Evolutionary conservation across 2,888 invertebrate species (phyloP).

Genomic region (Gasteruption jaculator): DNA sequence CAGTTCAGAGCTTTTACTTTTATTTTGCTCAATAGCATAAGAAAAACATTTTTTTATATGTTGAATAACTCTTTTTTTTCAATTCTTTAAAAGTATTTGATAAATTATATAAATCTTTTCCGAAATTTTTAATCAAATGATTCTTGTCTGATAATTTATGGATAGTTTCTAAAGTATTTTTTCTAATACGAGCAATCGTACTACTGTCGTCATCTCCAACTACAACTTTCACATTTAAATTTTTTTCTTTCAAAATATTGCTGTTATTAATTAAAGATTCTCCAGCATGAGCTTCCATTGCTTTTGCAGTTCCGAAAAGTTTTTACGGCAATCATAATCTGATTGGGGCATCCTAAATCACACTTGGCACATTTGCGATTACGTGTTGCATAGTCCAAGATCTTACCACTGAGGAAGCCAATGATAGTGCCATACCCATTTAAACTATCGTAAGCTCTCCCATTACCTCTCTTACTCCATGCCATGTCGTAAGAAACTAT

Average conservation of each 20-base stretch:
- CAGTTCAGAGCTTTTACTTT: constrained; percentile 16
- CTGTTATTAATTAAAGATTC: too few species aligned
- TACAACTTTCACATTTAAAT: constrained; percentile 25
- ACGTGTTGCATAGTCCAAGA: too few species aligned
- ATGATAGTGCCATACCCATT: too few species aligned
- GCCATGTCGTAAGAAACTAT: too few species aligned
- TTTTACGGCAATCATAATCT: too few species aligned
- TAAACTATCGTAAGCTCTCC: too few species aligned
- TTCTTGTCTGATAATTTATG: constrained; percentile 26
- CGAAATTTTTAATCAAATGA: constrained; percentile 24
- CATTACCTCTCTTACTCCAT: too few species aligned
- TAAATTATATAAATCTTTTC: constrained; percentile 22
- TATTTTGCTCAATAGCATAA: constrained; percentile 20
- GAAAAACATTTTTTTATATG: constrained; percentile 24
- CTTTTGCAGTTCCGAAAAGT: too few species aligned
- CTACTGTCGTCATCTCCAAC: constrained; percentile 31
- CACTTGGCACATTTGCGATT: too few species aligned
- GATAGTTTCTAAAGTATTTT: constrained; percentile 15
- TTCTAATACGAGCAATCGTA: constrained; percentile 26
- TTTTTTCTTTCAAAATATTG: too few species aligned
- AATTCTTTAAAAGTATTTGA: constrained; percentile 18
- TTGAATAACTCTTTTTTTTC: constrained; percentile 18
- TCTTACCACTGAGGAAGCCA: too few species aligned
- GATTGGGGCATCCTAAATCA: too few species aligned
- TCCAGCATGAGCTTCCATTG: constrained; percentile 26